Conservation (phyloP, 2,113 vertebrate genomes). For the Naja naja region DNA sequence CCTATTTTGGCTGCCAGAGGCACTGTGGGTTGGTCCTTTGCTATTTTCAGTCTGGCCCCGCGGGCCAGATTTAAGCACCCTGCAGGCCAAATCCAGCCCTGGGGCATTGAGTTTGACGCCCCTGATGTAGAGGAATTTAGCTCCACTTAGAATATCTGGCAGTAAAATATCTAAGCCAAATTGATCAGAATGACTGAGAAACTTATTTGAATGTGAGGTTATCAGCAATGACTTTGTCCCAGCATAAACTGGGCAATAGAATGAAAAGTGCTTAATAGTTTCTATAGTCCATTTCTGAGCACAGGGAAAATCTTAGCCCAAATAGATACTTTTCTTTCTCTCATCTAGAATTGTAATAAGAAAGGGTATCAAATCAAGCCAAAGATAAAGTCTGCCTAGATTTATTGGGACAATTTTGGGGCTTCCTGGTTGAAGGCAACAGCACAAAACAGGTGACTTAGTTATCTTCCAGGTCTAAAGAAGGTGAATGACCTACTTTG, state of each 20-base stretch:
- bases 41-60: too few relatives aligned
- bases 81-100: too few relatives aligned
- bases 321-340: background rate
- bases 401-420: background rate
- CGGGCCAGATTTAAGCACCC: too few relatives aligned
- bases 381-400: background rate
- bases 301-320: background rate
- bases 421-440: too few relatives aligned
- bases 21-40: too few relatives aligned
- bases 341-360: background rate
- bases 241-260: background rate
- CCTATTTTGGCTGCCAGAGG: too few relatives aligned
- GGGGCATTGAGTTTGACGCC: too few relatives aligned
- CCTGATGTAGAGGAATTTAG: background rate
- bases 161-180: background rate
- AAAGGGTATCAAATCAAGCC: background rate
- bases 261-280: background rate
- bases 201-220: background rate
- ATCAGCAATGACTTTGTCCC: background rate
- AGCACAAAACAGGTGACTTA: background rate
- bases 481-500: background rate
- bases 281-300: background rate
- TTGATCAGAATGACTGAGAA: background rate
- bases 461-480: background rate
- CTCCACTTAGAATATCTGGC: background rate